Percentiles rank a stretch among this genome's conserved stretches.
phyloP scores from a whole-genome alignment of 2,113 vertebrate genomes.

The western clawed frog (Xenopus tropicalis) region DNA sequence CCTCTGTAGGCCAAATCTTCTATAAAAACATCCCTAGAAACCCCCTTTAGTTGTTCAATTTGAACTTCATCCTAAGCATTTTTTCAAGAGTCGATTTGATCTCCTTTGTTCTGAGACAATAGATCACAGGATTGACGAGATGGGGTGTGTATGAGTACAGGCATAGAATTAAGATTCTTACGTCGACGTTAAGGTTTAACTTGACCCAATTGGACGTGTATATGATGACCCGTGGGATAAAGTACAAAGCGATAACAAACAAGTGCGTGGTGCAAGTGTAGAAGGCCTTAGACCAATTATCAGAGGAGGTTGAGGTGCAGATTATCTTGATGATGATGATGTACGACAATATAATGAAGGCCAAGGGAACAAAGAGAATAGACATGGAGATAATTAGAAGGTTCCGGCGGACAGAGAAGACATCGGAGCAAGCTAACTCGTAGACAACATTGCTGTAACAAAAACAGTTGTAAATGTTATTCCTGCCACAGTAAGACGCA shows the following conservation, averaged over 20 bases:
- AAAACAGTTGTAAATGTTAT: neutral
- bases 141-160: neutral
- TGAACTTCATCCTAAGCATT: no score
- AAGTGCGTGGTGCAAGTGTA: neutral
- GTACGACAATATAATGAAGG: neutral
- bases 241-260: neutral
- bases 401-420: no score
- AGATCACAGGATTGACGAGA: neutral
- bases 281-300: neutral
- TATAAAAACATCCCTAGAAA: no score
- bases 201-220: neutral
- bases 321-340: neutral
- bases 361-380: neutral
- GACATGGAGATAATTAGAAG: neutral
- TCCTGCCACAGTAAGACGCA: neutral
- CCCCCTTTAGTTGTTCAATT: no score
- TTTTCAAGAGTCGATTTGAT: neutral
- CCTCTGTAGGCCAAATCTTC: no score
- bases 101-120: conserved; percentile 2
- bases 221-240: neutral
- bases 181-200: neutral
- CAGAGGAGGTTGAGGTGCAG: neutral
- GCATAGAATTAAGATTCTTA: neutral
- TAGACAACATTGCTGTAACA: neutral
- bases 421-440: neutral